Percentiles rank a stretch among this genome's conserved stretches.
Evolutionary conservation across 2,888 invertebrate species (phyloP).

Genomic region (Caenorhabditis panamensis): DNA sequence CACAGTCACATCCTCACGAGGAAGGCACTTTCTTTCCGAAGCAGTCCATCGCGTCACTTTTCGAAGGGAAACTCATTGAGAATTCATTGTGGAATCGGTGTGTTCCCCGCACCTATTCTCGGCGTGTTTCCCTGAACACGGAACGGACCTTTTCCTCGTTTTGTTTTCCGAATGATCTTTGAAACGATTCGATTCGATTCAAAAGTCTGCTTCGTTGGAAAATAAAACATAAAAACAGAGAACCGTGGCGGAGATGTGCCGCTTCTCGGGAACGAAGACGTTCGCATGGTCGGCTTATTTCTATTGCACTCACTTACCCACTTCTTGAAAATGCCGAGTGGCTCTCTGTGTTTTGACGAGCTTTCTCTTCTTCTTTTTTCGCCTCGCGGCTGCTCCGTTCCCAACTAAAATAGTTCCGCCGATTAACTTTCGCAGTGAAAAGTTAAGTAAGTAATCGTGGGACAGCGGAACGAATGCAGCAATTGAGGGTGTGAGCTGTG

Average conservation of each 20-base stretch:
- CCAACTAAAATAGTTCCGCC: conserved; percentile 1
- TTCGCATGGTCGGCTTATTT: conserved; percentile 50
- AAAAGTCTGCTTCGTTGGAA: conserved; percentile 6
- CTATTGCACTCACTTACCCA: conserved; percentile 44
- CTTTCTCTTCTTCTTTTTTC: too few relatives aligned
- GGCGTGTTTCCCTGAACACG: conserved; percentile 1
- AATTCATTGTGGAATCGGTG: conserved; percentile 27
- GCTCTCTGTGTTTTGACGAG: conserved; percentile 27
- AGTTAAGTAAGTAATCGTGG: neutral
- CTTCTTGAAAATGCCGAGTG: conserved; percentile 27
- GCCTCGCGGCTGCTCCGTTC: conserved; percentile 1
- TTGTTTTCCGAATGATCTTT: conserved; percentile 30
- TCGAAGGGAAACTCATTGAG: conserved; percentile 1
- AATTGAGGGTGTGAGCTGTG: conserved; percentile 6
- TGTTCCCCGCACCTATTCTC: conserved; percentile 20
- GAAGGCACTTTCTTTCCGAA: conserved; percentile 11
- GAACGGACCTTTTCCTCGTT: conserved; percentile 9
- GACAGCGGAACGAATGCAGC: conserved; percentile 15
- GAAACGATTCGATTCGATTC: conserved; percentile 21
- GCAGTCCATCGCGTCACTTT: conserved; percentile 7
- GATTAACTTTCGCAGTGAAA: neutral
- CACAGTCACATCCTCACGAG: conserved; percentile 24
- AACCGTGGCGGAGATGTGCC: neutral
- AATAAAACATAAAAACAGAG: conserved; percentile 37
- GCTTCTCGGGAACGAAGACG: conserved; percentile 2